phyloP scores from a whole-genome alignment of 2,113 vertebrate species.

The Raphicerus campestris region DNA sequence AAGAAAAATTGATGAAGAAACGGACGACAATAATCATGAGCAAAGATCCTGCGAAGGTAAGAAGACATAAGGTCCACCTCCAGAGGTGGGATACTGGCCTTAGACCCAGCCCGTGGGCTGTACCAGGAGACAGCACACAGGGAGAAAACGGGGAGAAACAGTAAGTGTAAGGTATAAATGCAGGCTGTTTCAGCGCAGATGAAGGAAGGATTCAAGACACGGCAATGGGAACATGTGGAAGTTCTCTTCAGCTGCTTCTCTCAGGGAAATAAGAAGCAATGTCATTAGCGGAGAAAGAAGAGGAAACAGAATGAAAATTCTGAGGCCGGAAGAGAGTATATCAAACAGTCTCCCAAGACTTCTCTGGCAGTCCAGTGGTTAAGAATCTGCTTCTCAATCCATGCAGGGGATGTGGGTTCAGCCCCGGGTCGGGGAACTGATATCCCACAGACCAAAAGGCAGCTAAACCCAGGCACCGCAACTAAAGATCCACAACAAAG shows the following conservation, averaged over 20 bases:
- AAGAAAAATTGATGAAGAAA: neutral
- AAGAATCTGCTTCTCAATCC: neutral
- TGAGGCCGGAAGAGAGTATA: neutral
- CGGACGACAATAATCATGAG: neutral
- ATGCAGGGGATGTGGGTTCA: neutral
- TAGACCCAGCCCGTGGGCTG: neutral
- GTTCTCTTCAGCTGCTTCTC: neutral
- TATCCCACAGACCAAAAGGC: neutral
- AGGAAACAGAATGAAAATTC: neutral
- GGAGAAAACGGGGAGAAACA: neutral
- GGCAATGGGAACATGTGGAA: neutral
- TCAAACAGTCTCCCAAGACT: neutral
- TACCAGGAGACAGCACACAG: neutral
- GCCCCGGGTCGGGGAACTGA: neutral
- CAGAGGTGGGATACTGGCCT: neutral
- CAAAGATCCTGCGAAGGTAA: neutral
- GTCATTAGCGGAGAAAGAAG: neutral
- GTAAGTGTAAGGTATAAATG: neutral
- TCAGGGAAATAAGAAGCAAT: neutral
- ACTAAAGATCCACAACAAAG: neutral
- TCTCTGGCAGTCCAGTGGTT: neutral
- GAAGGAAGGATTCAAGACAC: too few species aligned
- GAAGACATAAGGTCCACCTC: neutral
- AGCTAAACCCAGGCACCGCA: neutral
- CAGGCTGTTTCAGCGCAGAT: rapidly evolving